phyloP scores from a whole-genome alignment of 2,797 vertebrate genomes.

The Pantherophis vulpinus region DNA sequence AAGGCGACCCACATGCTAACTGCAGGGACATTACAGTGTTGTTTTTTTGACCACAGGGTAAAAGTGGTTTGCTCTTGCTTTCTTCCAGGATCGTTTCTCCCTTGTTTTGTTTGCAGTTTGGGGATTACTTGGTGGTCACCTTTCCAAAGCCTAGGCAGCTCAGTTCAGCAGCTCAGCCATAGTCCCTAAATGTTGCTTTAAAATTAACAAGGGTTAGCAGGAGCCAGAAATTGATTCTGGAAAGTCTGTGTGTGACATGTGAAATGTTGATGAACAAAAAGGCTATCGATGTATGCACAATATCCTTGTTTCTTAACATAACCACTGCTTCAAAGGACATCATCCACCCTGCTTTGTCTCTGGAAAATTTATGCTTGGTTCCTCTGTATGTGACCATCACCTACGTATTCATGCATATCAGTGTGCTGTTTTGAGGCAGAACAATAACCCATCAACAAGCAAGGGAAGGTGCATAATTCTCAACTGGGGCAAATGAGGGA shows the following conservation, averaged over 20 bases:
- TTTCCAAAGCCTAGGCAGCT: background rate
- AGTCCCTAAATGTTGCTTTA: background rate
- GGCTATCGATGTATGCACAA: background rate
- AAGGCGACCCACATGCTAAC: background rate
- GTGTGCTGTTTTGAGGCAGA: background rate
- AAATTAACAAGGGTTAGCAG: background rate
- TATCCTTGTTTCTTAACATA: background rate
- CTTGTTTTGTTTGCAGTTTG: background rate
- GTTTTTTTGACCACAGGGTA: background rate
- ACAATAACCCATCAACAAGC: background rate
- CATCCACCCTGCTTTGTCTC: background rate
- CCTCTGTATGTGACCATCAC: background rate
- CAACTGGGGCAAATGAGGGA: background rate
- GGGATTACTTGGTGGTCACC: background rate
- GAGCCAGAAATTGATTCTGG: background rate
- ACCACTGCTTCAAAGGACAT: background rate
- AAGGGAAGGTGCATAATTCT: background rate
- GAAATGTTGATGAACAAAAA: background rate
- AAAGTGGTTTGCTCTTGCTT: background rate
- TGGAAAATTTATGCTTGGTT: background rate
- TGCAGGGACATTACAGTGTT: background rate
- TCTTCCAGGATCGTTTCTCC: background rate
- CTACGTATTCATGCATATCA: background rate
- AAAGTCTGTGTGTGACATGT: background rate
- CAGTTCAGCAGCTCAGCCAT: background rate